Evolutionary conservation across 2,113 vertebrate species (phyloP).

Genomic region (Ammodytes dubius): DNA sequence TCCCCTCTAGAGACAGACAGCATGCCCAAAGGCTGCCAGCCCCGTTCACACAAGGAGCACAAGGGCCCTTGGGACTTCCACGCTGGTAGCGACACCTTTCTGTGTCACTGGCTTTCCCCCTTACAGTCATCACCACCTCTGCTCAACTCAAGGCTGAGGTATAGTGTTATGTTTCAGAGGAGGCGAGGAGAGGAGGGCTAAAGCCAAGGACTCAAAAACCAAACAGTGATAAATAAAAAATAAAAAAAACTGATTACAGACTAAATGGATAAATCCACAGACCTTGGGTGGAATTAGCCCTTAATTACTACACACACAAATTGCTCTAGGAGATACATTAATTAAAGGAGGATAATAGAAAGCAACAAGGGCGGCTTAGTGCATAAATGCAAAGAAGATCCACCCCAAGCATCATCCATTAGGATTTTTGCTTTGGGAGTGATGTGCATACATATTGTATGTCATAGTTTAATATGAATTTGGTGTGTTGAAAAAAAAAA

Average conservation of each 20-base stretch:
- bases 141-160: background rate
- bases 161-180: conserved; percentile 13
- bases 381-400: conserved; percentile 47
- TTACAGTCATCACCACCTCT: conserved; percentile 50
- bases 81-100: conserved; percentile 21
- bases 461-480: background rate
- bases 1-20: conserved; percentile 40
- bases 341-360: conserved; percentile 64
- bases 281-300: conserved; percentile 69
- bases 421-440: background rate
- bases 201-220: conserved; percentile 5
- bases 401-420: conserved; percentile 1
- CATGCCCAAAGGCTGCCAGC: conserved; percentile 4
- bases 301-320: conserved; percentile 64
- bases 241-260: conserved; percentile 50
- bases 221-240: conserved; percentile 28
- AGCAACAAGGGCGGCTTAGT: conserved; percentile 41
- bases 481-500: background rate
- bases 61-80: conserved; percentile 21
- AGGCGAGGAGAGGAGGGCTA: background rate
- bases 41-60: conserved; percentile 14
- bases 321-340: conserved; percentile 61
- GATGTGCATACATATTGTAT: background rate
- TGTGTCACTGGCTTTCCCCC: conserved; percentile 46
- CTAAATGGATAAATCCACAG: conserved; percentile 64